Evolutionary conservation across 2,113 vertebrate species (phyloP).

Genomic region (Platysteira castanea): DNA sequence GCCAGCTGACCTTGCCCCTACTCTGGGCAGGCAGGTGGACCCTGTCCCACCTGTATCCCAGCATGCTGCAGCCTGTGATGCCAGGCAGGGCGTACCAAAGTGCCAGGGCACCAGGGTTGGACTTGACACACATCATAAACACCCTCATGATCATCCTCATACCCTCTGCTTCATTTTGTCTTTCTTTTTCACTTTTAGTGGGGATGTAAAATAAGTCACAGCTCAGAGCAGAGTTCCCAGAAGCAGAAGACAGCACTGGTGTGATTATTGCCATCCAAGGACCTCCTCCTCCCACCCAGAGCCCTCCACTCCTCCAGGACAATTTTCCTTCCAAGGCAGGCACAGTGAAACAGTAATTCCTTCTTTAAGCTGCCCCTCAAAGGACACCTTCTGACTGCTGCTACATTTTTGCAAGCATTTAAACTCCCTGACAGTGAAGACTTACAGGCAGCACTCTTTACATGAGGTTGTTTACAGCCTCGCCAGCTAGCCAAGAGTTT

Average conservation of each 20-base stretch:
- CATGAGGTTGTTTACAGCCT: conserved; percentile 55
- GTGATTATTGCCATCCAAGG: background rate
- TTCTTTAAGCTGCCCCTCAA: background rate
- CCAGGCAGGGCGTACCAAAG: fast-evolving
- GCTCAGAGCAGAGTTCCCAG: background rate
- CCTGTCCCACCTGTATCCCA: background rate
- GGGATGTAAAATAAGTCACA: background rate
- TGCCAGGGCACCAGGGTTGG: background rate
- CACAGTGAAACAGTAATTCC: background rate
- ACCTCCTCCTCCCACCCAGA: background rate
- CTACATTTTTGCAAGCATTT: background rate
- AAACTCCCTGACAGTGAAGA: conserved; percentile 35
- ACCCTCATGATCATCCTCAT: background rate
- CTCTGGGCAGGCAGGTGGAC: background rate
- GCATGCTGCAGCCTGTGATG: fast-evolving
- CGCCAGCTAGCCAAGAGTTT: conserved; percentile 25
- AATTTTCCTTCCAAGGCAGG: background rate
- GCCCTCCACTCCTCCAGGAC: background rate
- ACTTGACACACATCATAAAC: background rate
- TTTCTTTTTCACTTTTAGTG: background rate
- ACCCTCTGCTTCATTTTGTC: background rate
- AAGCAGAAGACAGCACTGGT: background rate
- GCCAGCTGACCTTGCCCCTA: background rate
- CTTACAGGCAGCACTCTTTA: conserved; percentile 37
- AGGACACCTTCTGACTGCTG: background rate